Conservation (phyloP, 2,888 invertebrate species). For the Tethea ocularis region DNA sequence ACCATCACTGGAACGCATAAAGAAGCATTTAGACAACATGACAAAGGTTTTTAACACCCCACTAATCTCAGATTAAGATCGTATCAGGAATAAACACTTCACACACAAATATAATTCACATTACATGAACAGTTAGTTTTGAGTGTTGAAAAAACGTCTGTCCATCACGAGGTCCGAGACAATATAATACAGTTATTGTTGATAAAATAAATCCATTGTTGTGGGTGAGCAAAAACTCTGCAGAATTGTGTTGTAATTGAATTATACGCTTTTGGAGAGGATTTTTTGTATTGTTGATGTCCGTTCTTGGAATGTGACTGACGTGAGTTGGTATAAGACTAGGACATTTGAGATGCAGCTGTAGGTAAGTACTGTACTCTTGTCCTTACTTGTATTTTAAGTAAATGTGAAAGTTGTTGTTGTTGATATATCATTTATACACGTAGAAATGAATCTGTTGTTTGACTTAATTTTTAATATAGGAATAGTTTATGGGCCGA, state of each 20-base stretch:
- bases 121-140: constrained; percentile 64
- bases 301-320: constrained; percentile 43
- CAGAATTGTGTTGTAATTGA: constrained; percentile 74
- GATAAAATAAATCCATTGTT: constrained; percentile 77
- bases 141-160: constrained; percentile 58
- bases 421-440: too few species aligned
- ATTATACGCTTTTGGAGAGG: constrained; percentile 61
- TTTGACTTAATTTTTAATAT: too few species aligned
- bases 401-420: too few species aligned
- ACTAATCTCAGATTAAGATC: constrained; percentile 78
- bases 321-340: background rate
- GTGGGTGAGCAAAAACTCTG: constrained; percentile 63
- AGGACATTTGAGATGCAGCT: background rate
- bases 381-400: too few species aligned
- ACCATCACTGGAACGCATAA: constrained; percentile 49
- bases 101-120: constrained; percentile 64
- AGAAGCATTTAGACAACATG: constrained; percentile 52
- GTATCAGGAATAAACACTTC: constrained; percentile 77
- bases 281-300: constrained; percentile 38
- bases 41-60: constrained; percentile 65
- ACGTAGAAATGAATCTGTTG: too few species aligned
- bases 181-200: constrained; percentile 75
- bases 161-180: constrained; percentile 37
- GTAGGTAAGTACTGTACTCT: constrained; percentile 27
- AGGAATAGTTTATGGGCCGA: too few species aligned